A percentile compares a stretch with the other conserved stretches of the same genome.
Conservation (phyloP, 1,140 invertebrate species). For the Nephila pilipes region DNA sequence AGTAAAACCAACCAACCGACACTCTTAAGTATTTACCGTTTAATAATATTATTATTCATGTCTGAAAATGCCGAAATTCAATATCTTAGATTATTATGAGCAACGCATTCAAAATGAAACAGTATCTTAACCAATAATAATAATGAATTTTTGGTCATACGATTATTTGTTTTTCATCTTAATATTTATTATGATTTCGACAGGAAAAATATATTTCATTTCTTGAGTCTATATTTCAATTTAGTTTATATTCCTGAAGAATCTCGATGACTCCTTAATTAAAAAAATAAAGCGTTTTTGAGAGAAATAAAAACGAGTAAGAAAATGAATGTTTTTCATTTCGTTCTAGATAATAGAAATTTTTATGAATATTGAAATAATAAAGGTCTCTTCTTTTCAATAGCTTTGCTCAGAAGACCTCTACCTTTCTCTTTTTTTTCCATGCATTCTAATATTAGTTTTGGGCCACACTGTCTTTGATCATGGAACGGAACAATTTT, state of each 20-base stretch:
- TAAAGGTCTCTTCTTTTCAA: not conserved
- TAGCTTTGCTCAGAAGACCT: not conserved
- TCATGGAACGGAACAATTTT: not conserved
- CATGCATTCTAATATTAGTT: not conserved
- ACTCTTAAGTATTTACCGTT: too few relatives aligned
- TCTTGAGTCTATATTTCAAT: not conserved
- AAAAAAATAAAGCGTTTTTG: constrained; percentile 5
- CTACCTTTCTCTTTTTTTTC: not conserved
- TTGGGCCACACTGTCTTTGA: not conserved
- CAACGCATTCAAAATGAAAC: not conserved
- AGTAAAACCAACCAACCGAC: too few relatives aligned
- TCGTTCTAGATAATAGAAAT: not conserved
- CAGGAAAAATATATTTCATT: not conserved
- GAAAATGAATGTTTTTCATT: constrained; percentile 13
- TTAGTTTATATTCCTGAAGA: not conserved
- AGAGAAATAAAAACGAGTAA: not conserved
- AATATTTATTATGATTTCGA: not conserved
- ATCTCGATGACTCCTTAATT: not conserved
- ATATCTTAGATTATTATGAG: not conserved
- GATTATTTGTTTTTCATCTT: not conserved
- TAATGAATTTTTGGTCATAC: not conserved
- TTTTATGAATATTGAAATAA: constrained; percentile 47
- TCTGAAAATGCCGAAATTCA: too few relatives aligned
- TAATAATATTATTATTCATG: too few relatives aligned
- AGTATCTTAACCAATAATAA: not conserved